Conservation (phyloP, 2,113 vertebrate genomes). For the Xerus inauris region DNA sequence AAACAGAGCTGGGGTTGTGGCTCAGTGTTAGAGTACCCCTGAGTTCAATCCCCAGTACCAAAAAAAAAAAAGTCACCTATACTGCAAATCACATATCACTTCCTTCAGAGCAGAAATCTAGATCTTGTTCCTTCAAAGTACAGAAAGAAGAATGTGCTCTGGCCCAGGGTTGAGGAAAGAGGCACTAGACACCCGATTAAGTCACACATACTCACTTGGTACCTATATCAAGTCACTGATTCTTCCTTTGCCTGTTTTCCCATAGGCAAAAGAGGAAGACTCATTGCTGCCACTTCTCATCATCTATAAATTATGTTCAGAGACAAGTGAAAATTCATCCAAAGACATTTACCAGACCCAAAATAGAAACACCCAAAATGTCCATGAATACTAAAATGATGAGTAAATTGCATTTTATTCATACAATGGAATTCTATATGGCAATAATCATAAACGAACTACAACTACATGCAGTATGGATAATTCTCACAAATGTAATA, state of each 20-base stretch:
- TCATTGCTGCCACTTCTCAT: neutral
- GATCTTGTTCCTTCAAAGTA: neutral
- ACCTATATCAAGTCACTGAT: constrained; percentile 34
- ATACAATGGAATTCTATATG: constrained; percentile 25
- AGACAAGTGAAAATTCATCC: constrained; percentile 58
- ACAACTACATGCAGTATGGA: neutral
- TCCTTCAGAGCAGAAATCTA: constrained; percentile 52
- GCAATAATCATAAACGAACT: constrained; percentile 39
- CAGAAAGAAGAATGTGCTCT: neutral
- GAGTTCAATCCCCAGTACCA: too few relatives aligned
- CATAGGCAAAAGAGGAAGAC: neutral
- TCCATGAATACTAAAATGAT: neutral
- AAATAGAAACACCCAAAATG: constrained; percentile 16
- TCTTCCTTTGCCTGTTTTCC: constrained; percentile 28
- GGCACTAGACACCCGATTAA: neutral
- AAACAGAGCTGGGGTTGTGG: too few relatives aligned
- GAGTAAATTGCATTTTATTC: constrained; percentile 43
- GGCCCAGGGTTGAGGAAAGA: constrained; percentile 41
- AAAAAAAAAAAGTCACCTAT: constrained; percentile 6
- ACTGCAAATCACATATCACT: constrained; percentile 3
- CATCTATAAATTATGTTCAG: constrained; percentile 42
- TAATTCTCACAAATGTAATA: neutral
- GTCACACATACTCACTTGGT: neutral
- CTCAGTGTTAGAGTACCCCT: too few relatives aligned
- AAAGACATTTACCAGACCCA: constrained; percentile 35